Base-by-base conservation (phyloP, 2,888 invertebrate species). In the Petrophora chlorosata region DNA sequence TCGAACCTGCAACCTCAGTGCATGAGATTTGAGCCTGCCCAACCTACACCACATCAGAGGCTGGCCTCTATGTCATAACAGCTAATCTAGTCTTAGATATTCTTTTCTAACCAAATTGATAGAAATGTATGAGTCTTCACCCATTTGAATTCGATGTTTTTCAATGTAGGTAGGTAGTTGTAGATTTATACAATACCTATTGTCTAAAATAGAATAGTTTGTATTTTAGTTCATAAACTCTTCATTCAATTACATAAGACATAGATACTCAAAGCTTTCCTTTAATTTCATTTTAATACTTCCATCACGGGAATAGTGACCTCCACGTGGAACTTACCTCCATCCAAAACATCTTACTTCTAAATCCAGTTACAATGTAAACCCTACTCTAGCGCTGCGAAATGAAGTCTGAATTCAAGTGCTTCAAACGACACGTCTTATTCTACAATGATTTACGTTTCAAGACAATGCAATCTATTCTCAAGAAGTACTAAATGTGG, bases 401-500 rank as follows among this genome's bases (percentile, higher is more conserved):
- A 8, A 53, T 61, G 73, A 57, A 65, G 72, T 64, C 64, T 49
- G 61, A 51, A 68, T 70, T 76, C 43, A 53, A 63, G 44, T 61
- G 57, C 44, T 44, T 32, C 49, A 50, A 39, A 46, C 67, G 57
- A 61, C 59, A 67, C 60, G 65, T 77, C 79, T 81, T 85, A 82
- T 79, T 79, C 70, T 64, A 65, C 70, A 76, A 79, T 81, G 82
- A 85, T 85, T 84, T 83, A 85, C 82, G 77, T 70, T 70, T 66
- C 76, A 74, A 87, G 88, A 86, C 87, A 87, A 86, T 87, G 87
- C 88, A 86, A 87, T 89, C 80, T 86, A 82, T 86, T 80, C 77
- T 79, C 57, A 63, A 72, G 69, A 64, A 28, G 54, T 15, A 36
- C 14, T 19, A 8, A 9, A 2, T 46, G 36, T 40, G 26, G 28